Base-by-base conservation (phyloP, 1,140 invertebrate genomes). In the Trichogramma pretiosum region DNA sequence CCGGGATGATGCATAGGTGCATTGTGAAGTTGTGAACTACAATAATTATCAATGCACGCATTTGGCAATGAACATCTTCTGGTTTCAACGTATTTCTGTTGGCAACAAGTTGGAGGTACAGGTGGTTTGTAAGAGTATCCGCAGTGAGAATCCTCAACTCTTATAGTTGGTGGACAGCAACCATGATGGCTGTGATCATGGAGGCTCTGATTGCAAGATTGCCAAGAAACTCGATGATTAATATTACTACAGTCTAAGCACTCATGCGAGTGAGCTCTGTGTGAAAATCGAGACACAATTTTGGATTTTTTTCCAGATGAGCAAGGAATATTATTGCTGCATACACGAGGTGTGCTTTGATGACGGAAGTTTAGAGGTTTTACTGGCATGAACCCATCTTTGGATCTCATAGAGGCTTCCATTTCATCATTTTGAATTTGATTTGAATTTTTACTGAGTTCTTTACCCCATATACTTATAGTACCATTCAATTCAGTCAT, bases 391-490 rank as follows among this genome's bases (percentile, higher is more conserved):
- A n/a, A n/a, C n/a, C n/a, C n/a, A 21, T 41, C 39, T 13, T 46
- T 51, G 2, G 49, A 46, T 34, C 50, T 48, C 42, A 24, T 36
- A 9, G 37, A 60, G 1, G 36, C 28, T 17, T 63, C 58, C 13
- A 52, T n/a, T 3, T 64, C 63, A 7, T 58, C 55, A 9, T 46
- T 45, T 23, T 53, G 49, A 18, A 58, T 55, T 13, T 5, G 40
- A 2, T 19, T 42, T 4, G 24, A 17, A 3, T 3, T 13, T 26
- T 52, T 37, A 13, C 9, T 23, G 48, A 68, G 58, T 55, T 71
- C 65, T 59, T 70, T 70, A 7, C 70, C 68, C 66, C 66, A 72
- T 49, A 72, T 65, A 24, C 67, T 70, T 14, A 72, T 64, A 0
- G 63, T 71, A 7, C 68, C 68, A 43, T 72, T 71, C 22, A 64